Base-by-base conservation (phyloP, 2,888 invertebrate genomes). In the Hermodice carunculata region DNA sequence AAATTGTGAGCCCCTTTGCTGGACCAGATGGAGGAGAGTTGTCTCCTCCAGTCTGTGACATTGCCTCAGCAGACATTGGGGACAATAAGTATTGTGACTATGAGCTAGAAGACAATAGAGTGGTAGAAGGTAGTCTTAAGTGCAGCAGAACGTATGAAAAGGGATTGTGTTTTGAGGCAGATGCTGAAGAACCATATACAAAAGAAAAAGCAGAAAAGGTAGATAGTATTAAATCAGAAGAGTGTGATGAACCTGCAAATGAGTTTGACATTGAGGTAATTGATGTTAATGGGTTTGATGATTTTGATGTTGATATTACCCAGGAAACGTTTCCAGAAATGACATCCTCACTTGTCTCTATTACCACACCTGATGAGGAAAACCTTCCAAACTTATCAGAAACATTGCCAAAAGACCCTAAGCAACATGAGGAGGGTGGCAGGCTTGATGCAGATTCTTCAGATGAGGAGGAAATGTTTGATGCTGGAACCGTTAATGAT, bases 321-420 rank as follows among this genome's bases (percentile, higher is more conserved):
- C 82, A 70, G 76, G 83, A 66, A 72, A 78, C 61, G 44, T 81
- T 69, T 73, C 79, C 70, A 17, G 66, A 76, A 24, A 64, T 71
- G 67, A 64, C 57, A 17, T 67, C 70, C n/a, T 71, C 71, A 1
- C 60, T 71, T 17, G 59, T 70, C 44, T 69, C 69, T 3, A 56
- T 44, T 11, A 42, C 54, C 6, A 54, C 54, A 3, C 54, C 54
- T 3, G 54, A 43, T 14, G 42, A 54, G n/a, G 54, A 54, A 11
- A 5, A 34, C 26, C 40, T 17, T 19, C 54, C 54, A n/a, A n/a
- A n/a, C n/a, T n/a, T n/a, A n/a, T n/a, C n/a, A n/a, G n/a, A n/a
- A n/a, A n/a, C n/a, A n/a, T n/a, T n/a, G n/a, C n/a, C n/a, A n/a
- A n/a, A n/a, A n/a, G n/a, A n/a, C n/a, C n/a, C n/a, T n/a, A n/a